These are phyloP conservation scores for Promerops cafer DNA, from an alignment of 2,113 vertebrate species.

Conservation along the genomic window DNA sequence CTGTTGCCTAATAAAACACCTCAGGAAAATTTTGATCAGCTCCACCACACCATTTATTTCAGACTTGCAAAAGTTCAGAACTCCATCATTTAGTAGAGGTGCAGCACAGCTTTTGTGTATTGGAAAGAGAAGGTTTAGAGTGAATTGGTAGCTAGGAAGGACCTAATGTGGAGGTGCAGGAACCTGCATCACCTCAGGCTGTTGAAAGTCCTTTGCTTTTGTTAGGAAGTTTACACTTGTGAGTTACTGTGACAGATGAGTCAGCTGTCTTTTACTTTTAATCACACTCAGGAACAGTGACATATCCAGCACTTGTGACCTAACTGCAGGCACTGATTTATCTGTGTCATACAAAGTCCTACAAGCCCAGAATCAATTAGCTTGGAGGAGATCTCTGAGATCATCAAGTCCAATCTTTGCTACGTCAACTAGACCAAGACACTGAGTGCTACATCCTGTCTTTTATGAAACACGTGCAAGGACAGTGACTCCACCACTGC, in stretches of 20 bases:
- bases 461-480: neutral
- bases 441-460: neutral
- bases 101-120: neutral
- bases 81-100: neutral
- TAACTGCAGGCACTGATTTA: neutral
- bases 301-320: neutral
- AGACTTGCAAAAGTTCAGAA: neutral
- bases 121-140: neutral
- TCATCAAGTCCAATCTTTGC: neutral
- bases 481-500: fast-evolving
- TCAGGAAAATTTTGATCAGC: neutral
- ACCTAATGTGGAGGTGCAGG: neutral
- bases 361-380: neutral
- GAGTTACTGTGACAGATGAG: neutral
- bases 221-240: neutral
- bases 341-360: neutral
- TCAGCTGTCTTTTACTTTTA: neutral
- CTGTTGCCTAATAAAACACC: neutral
- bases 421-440: no score
- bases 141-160: neutral
- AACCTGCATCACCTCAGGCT: neutral
- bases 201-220: neutral
- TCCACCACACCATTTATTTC: neutral
- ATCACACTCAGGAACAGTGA: neutral
- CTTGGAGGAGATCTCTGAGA: neutral